These are phyloP conservation scores for Pangasius djambal DNA, from an alignment of 2,797 vertebrate species.

Conservation along the genomic window DNA sequence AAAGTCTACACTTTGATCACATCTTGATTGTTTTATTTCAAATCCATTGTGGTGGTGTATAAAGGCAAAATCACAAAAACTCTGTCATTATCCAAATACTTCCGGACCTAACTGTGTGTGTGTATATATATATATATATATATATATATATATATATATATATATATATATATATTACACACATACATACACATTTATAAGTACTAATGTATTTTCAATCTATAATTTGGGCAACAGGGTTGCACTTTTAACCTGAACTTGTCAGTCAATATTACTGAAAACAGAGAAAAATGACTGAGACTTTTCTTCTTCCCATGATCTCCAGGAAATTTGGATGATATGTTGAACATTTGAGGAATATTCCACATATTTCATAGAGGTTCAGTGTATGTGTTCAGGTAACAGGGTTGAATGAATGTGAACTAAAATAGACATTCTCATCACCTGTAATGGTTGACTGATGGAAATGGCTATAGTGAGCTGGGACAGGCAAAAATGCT, in stretches of 20 bases:
- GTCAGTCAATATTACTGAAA: not conserved
- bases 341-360: not conserved
- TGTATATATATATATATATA: too few relatives aligned
- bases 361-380: not conserved
- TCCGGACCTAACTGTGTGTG: too few relatives aligned
- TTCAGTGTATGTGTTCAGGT: not conserved
- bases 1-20: too few relatives aligned
- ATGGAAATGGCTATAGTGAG: not conserved
- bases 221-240: not conserved
- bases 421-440: not conserved
- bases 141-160: not conserved
- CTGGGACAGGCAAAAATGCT: not conserved
- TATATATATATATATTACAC: too few relatives aligned
- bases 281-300: not conserved
- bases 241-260: not conserved
- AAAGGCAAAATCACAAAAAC: too few relatives aligned
- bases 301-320: not conserved
- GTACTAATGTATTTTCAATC: not conserved
- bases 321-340: not conserved
- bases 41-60: too few relatives aligned
- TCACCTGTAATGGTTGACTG: not conserved
- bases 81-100: too few relatives aligned
- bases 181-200: too few relatives aligned
- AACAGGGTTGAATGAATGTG: not conserved
- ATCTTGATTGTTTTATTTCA: too few relatives aligned